Conservation (phyloP, 1,140 invertebrate species). For the Aphidius ervi region DNA sequence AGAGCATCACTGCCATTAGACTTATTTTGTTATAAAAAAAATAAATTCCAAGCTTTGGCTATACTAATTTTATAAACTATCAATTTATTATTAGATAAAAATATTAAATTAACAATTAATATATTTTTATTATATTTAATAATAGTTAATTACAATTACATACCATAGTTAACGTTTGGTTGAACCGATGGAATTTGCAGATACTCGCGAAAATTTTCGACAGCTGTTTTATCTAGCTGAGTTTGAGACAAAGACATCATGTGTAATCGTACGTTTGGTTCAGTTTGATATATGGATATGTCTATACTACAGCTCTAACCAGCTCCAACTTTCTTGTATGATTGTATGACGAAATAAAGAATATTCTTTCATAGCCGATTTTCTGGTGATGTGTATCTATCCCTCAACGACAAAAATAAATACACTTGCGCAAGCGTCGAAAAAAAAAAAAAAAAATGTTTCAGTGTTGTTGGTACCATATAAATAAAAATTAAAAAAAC, state of each 20-base stretch:
- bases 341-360: neutral
- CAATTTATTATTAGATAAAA: neutral
- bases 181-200: slow-evolving; percentile 76
- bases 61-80: too few species aligned
- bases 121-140: neutral
- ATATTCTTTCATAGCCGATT: too few species aligned
- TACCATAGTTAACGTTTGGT: slow-evolving; percentile 78
- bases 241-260: slow-evolving; percentile 30
- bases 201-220: slow-evolving; percentile 76
- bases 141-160: slow-evolving; percentile 34
- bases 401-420: too few species aligned
- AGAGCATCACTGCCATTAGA: too few species aligned
- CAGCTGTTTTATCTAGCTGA: slow-evolving; percentile 58
- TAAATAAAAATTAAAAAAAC: too few species aligned
- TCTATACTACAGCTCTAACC: neutral
- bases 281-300: slow-evolving; percentile 1
- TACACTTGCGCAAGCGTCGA: too few species aligned
- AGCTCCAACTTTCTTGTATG: neutral
- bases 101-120: neutral
- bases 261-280: neutral
- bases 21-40: too few species aligned
- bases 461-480: too few species aligned
- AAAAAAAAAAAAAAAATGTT: too few species aligned
- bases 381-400: neutral
- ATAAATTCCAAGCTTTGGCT: too few species aligned